Evolutionary conservation across 2,888 invertebrate species (phyloP), one percentile per base, ranked within the genome.

Genomic region (Clepsis dumicolana): DNA sequence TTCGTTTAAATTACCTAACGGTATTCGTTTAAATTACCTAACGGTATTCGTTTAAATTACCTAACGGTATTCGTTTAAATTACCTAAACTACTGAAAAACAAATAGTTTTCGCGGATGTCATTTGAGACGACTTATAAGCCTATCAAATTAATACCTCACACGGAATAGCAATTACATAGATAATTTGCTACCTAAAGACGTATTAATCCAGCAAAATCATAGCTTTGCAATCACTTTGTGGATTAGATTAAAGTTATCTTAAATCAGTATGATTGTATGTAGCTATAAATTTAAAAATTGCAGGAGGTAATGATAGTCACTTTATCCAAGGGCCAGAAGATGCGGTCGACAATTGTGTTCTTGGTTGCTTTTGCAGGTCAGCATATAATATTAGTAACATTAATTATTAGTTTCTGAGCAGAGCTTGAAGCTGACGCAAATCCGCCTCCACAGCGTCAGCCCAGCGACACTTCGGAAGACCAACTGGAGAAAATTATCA

Each of bases 231-330:
- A 21, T 48, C 38, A n/a, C 18, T 16, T 48, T 18, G 5, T 10
- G 29, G 60, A 65, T 61, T 60, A 65, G 65, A 65, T 65, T 44
- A 29, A 32, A 1, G 0, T 35, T 41, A 67, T 62, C 67, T n/a
- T 16, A 56, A 56, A 50, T 66, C 24, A 27, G 18, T 16, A 27
- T 2, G 50, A 56, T 62, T 56, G 56, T 1, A 14, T 5, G 21
- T 21, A 56, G 18, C 38, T 63, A 67, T 67, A 67, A 50, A 67
- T 35, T 12, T 54, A 7, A 25, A 35, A 27, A 5, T 16, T 7
- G 18, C 27, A 1, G 61, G 61, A 25, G 27, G 54, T 21, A 25
- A 12, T 10, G 7, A 38, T 25, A 67, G 27, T 56, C 27, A 4
- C 0, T 61, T 10, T 44, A 27, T n/a, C 10, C 48, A 8, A 50